Base-by-base conservation (phyloP, 2,888 invertebrate genomes). In the Agrochola macilenta region DNA sequence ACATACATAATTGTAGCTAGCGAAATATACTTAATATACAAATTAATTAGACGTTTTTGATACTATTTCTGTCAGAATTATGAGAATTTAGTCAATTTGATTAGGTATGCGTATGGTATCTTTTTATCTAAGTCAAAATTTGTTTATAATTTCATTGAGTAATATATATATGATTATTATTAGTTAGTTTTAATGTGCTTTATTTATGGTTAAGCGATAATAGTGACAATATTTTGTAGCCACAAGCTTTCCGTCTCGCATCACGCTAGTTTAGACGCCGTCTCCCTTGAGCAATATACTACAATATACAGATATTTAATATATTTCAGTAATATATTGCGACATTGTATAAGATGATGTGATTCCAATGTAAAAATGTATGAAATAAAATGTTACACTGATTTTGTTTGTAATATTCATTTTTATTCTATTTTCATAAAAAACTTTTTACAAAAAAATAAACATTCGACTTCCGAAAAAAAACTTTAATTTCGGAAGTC, bases 281-380 rank as follows among this genome's bases (percentile, higher is more conserved):
- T 72, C 70, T 75, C 63, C 46, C 35, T 74, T 74, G 68, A 68
- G 39, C 64, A 52, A 26, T 65, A 49, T 43, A 68, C 58, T 65
- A 46, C 26, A 61, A 5, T 66, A 81, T 5, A 74, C 26, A 74
- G 78, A 74, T 74, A 74, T 71, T 75, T 79, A 85, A 82, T 85
- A 84, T 84, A 81, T 82, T 78, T 73, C 70, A 79, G 63, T 89
- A 89, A 88, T 88, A 88, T 88, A 89, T 86, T 87, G 65, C 39
- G 78, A 84, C 76, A 49, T 73, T 82, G 66, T 86, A 49, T 74
- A 78, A 77, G 74, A 80, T 76, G 75, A 74, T 84, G 80, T 79
- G 89, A 87, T 85, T 78, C 46, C 66, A 84, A 74, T 87, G 84
- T 88, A 84, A 77, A 88, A 87, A 89, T 82, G 81, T 85, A 87